Percentiles rank a stretch among this genome's conserved stretches.
Evolutionary conservation across 2,888 invertebrate genomes (phyloP).

Genomic region (Thumatha senex): DNA sequence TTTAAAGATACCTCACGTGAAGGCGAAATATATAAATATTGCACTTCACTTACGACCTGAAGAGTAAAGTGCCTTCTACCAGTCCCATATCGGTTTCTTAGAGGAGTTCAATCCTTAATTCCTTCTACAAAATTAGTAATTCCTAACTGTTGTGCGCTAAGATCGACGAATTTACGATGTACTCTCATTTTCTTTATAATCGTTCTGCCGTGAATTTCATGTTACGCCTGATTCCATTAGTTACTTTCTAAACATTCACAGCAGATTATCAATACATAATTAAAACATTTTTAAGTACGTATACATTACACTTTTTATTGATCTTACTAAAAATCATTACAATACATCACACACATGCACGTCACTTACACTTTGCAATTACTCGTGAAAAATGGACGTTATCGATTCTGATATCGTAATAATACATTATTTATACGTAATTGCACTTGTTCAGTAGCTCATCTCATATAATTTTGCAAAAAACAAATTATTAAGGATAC

Average conservation of each 20-base stretch:
- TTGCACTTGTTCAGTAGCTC: slow-evolving; percentile 71
- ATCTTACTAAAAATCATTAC: slow-evolving; percentile 25
- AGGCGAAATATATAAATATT: too few species aligned
- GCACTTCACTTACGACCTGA: too few species aligned
- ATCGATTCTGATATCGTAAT: slow-evolving; percentile 55
- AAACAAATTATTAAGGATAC: slow-evolving; percentile 43
- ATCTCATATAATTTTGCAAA: slow-evolving; percentile 49
- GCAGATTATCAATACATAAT: not conserved
- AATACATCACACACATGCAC: slow-evolving; percentile 38
- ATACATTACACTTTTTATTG: slow-evolving; percentile 12
- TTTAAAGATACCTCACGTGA: too few species aligned
- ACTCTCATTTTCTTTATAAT: too few species aligned
- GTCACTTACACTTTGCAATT: slow-evolving; percentile 52
- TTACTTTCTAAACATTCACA: not conserved
- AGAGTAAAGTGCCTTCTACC: too few species aligned
- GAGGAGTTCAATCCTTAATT: too few species aligned
- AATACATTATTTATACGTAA: slow-evolving; percentile 64
- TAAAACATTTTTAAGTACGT: slow-evolving; percentile 25
- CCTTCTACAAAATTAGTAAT: too few species aligned
- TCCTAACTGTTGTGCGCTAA: too few species aligned
- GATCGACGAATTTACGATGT: too few species aligned
- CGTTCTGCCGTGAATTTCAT: too few species aligned
- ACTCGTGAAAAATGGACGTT: slow-evolving; percentile 72
- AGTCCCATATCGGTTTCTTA: too few species aligned
- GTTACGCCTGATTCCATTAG: too few species aligned